Evolutionary conservation across 2,797 vertebrate species (phyloP).

Genomic region (Pagetopsis macropterus): DNA sequence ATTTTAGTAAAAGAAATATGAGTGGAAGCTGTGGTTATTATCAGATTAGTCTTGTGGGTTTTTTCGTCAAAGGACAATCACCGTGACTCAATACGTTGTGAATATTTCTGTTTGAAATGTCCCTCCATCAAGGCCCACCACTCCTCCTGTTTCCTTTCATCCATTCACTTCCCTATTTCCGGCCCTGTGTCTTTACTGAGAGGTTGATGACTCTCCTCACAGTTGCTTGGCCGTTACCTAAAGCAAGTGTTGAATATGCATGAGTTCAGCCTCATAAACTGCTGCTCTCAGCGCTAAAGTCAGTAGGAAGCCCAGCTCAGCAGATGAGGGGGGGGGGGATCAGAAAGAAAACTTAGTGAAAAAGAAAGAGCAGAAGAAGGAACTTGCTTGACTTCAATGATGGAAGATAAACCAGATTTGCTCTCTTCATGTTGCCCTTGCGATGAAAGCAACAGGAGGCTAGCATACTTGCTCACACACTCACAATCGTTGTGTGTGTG

Average conservation of each 20-base stretch:
- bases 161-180: conserved; percentile 49
- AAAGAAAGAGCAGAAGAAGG: conserved; percentile 49
- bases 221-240: conserved; percentile 76
- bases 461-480: conserved; percentile 15
- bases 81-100: background rate
- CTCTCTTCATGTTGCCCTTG: conserved; percentile 50
- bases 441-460: conserved; percentile 21
- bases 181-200: conserved; percentile 57
- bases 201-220: conserved; percentile 74
- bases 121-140: conserved; percentile 49
- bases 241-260: conserved; percentile 84
- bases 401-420: conserved; percentile 47
- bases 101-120: conserved; percentile 52
- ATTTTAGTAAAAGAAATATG: background rate
- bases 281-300: conserved; percentile 83
- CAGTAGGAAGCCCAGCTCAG: conserved; percentile 80
- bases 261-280: conserved; percentile 78
- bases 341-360: conserved; percentile 72
- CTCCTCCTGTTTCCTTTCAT: conserved; percentile 29
- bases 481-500: background rate
- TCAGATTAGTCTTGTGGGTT: background rate
- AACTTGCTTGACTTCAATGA: conserved; percentile 61
- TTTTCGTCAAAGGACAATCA: background rate
- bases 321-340: conserved; percentile 60
- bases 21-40: conserved; percentile 11